Percentiles rank a stretch among this genome's conserved stretches.
Evolutionary conservation across 2,113 vertebrate genomes (phyloP).

Genomic region (Odocoileus virginianus): DNA sequence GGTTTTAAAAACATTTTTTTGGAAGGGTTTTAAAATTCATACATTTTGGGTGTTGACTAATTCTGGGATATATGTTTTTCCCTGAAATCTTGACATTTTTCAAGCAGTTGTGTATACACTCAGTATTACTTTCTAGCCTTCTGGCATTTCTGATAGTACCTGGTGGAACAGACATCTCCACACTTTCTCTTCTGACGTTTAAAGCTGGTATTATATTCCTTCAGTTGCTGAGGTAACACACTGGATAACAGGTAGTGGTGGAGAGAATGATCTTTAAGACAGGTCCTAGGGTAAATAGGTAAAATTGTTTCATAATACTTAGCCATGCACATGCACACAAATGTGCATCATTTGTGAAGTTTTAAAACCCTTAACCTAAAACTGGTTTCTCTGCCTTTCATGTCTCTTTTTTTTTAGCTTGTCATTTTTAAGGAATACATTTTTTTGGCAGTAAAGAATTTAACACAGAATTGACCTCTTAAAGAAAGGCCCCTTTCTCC

Average conservation of each 20-base stretch:
- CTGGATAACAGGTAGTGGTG: neutral
- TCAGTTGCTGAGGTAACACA: slow-evolving; percentile 35
- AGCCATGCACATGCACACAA: neutral
- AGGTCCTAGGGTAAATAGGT: neutral
- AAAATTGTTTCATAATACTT: neutral
- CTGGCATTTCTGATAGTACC: neutral
- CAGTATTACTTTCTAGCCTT: neutral
- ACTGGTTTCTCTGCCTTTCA: neutral
- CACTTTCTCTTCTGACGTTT: neutral
- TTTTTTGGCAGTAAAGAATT: neutral
- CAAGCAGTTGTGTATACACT: neutral
- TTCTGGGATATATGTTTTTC: neutral
- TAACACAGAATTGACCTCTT: neutral
- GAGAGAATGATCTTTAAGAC: neutral
- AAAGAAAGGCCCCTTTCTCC: neutral
- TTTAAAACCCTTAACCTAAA: neutral
- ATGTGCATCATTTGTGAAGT: neutral
- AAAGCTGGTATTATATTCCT: neutral
- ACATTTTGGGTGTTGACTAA: neutral
- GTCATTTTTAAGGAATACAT: neutral
- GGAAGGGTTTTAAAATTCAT: slow-evolving; percentile 7
- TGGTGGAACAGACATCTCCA: neutral
- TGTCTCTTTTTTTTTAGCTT: neutral
- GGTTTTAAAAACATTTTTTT: neutral
- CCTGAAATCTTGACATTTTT: neutral